Conservation (phyloP, 23 tunicate genomes). For the Botrylloides violaceus region DNA sequence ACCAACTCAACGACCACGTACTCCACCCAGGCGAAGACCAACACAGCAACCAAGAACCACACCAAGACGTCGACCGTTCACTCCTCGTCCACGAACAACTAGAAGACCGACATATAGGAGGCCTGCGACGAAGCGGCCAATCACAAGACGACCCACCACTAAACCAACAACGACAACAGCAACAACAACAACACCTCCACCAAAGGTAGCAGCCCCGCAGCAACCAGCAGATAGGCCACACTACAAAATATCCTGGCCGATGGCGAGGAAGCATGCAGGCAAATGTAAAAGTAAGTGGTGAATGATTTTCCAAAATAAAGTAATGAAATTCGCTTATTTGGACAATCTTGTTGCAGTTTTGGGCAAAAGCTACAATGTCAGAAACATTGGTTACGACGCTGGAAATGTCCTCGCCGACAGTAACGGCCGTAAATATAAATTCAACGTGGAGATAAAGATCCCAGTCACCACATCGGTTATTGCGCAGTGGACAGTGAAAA, state of each 20-base stretch:
- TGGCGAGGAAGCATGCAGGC: constrained; percentile 43
- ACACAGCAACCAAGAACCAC: constrained; percentile 26
- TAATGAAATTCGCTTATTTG: neutral
- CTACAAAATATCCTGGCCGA: constrained; percentile 20
- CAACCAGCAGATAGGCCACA: constrained; percentile 25
- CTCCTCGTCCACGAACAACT: constrained; percentile 22
- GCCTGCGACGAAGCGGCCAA: neutral
- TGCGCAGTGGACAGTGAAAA: constrained; percentile 67
- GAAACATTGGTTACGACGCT: constrained; percentile 52
- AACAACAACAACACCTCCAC: constrained; percentile 16
- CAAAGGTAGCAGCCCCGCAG: neutral
- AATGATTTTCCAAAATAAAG: too few species aligned
- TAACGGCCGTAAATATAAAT: constrained; percentile 23
- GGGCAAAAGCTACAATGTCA: constrained; percentile 29
- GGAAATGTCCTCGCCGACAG: constrained; percentile 22
- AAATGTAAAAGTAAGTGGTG: constrained; percentile 51
- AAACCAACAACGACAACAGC: constrained; percentile 30
- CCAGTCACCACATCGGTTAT: constrained; percentile 36
- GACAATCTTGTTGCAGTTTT: constrained; percentile 35
- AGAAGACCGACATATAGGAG: neutral
- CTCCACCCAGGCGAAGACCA: neutral
- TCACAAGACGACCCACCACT: constrained; percentile 14
- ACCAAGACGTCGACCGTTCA: constrained; percentile 18
- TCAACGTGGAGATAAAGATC: constrained; percentile 63
- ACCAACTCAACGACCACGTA: constrained; percentile 7